A percentile compares a stretch with the other conserved stretches of the same genome.
Conservation (phyloP, 2,797 vertebrate genomes). For the Caiman crocodilus region DNA sequence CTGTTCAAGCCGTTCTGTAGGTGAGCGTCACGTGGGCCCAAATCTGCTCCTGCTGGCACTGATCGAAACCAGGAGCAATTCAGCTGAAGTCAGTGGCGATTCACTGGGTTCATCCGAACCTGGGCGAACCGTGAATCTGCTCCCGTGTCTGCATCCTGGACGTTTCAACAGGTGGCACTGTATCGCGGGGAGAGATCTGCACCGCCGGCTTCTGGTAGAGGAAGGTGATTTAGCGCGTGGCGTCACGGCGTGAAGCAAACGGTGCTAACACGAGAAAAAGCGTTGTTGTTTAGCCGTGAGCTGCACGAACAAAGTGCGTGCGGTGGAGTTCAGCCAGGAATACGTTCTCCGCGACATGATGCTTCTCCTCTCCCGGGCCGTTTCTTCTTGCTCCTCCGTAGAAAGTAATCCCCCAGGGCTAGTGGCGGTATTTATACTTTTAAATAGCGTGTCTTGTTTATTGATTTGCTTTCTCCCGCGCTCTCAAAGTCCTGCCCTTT, state of each 20-base stretch:
- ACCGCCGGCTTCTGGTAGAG: not conserved
- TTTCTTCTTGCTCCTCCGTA: not conserved
- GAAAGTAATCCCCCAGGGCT: not conserved
- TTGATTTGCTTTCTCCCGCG: not conserved
- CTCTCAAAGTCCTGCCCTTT: not conserved
- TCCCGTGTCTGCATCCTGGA: accelerated
- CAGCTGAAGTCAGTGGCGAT: not conserved
- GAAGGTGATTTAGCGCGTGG: not conserved
- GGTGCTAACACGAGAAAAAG: not conserved
- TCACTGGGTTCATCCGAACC: not conserved
- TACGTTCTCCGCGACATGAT: accelerated
- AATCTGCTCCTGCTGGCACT: accelerated
- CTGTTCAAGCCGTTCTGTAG: not conserved
- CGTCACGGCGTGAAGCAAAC: conserved; percentile 1
- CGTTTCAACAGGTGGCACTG: not conserved
- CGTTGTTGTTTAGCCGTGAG: not conserved
- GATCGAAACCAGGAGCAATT: not conserved
- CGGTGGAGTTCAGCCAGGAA: not conserved
- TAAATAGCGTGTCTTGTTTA: not conserved
- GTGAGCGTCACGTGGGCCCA: not conserved
- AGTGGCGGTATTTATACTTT: not conserved
- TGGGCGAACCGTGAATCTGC: not conserved
- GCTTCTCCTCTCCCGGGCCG: not conserved
- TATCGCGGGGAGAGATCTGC: not conserved
- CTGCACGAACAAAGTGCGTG: not conserved